Conservation (phyloP, 2,888 invertebrate species). For the Ochropleura plecta region DNA sequence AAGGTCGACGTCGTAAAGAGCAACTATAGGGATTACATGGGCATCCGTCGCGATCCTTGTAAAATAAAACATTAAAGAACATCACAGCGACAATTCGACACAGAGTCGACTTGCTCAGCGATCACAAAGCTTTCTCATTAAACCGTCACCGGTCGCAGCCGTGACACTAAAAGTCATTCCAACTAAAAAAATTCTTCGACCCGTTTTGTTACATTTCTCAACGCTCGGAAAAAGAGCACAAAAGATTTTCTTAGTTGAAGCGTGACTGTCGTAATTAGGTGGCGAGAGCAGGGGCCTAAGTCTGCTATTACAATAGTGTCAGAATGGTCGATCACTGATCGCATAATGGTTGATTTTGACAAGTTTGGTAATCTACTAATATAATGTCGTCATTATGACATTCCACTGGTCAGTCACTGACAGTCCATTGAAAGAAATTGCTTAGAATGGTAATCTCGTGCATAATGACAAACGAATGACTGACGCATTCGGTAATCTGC, state of each 20-base stretch:
- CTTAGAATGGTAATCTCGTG: no score
- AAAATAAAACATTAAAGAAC: constrained; percentile 82
- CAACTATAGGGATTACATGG: constrained; percentile 57
- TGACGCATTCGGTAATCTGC: no score
- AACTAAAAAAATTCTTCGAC: constrained; percentile 81
- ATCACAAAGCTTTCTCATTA: constrained; percentile 90
- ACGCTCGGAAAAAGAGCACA: constrained; percentile 88
- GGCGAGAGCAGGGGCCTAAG: constrained; percentile 83
- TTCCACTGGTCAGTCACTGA: no score
- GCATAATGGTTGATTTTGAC: no score
- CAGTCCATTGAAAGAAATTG: no score
- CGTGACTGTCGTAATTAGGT: constrained; percentile 90
- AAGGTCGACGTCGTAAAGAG: constrained; percentile 53
- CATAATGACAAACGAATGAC: no score
- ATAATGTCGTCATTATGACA: no score
- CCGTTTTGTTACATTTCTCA: constrained; percentile 88
- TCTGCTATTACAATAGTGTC: no score
- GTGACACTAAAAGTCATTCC: constrained; percentile 89
- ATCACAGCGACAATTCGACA: constrained; percentile 86
- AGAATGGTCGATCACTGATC: no score
- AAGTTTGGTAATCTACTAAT: no score
- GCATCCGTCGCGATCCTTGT: constrained; percentile 76
- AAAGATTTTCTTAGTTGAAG: constrained; percentile 89
- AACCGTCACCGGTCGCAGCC: constrained; percentile 86
- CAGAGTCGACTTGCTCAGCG: constrained; percentile 84